Evolutionary conservation across 2,797 vertebrate species (phyloP).

Genomic region (Avahi laniger): DNA sequence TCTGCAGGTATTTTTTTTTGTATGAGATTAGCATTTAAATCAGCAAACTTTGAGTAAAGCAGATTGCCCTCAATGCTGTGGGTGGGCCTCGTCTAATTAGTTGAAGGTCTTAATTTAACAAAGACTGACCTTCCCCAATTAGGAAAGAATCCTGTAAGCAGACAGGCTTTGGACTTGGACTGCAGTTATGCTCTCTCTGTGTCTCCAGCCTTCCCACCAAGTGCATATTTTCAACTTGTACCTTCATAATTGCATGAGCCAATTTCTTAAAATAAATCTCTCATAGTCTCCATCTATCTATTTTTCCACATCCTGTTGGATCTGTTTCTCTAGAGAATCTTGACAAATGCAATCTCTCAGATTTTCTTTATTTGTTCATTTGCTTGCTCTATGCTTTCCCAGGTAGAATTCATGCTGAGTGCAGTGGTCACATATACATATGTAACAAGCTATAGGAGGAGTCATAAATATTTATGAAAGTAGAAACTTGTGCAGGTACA

Average conservation of each 20-base stretch:
- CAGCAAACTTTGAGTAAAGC: neutral
- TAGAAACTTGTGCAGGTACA: neutral
- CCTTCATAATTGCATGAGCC: neutral
- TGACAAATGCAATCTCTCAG: neutral
- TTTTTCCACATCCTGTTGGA: neutral
- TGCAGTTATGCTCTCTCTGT: neutral
- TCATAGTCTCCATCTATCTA: neutral
- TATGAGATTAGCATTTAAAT: neutral
- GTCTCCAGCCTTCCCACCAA: neutral
- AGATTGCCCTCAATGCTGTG: accelerated
- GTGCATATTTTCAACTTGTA: neutral
- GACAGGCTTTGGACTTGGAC: neutral
- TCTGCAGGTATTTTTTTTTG: neutral
- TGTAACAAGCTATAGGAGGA: neutral
- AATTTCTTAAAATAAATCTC: neutral
- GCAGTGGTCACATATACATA: neutral
- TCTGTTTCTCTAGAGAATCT: neutral
- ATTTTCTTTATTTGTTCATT: neutral
- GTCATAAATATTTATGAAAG: neutral
- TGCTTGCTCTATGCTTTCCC: neutral
- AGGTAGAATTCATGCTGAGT: neutral
- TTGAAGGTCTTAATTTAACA: neutral
- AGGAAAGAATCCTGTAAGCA: neutral
- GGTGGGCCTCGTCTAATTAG: neutral
- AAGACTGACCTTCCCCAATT: neutral